Base-by-base conservation (phyloP, 2,113 vertebrate genomes). In the Falcunculus frontatus region DNA sequence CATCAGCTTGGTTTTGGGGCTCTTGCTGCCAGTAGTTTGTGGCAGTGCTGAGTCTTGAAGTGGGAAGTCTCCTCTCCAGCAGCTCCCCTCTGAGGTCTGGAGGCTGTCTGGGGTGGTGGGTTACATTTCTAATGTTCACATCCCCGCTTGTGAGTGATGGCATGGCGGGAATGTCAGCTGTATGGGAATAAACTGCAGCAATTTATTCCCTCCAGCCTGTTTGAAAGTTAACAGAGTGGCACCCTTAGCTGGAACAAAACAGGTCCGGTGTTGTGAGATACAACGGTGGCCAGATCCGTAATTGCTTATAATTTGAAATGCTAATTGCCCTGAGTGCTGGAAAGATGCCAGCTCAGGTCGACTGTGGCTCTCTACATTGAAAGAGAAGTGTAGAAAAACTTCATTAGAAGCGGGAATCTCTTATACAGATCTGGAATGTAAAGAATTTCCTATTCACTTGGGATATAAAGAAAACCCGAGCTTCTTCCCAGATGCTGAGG, bases 91-190 rank as follows among this genome's bases (percentile, higher is more conserved):
- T 0, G 44, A 42, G 65, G 73, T 84, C 80, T 92, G 96, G 67
- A 67, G 59, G 94, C 92, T 97, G 95, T 86, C 95, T 94, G 94
- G 95, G 92, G 91, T 88, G 85, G 95, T 93, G 95, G 76, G 93
- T 96, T 97, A 95, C 93, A 82, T 93, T 95, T 91, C 95, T 96
- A 55, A 91, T 69, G 87, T 80, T 81, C 73, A 76, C 25, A 96
- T 96, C 93, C 70, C 90, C 91, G 74, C 79, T 96, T 3, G 87
- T 95, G 95, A 96, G 91, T 91, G 96, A 97, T 97, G 96, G 87
- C 94, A 96, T 87, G 95, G 96, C 53, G 90, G 79, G 87, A 97
- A 97, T 96, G 97, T 97, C 97, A 97, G 96, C 97, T 97, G 96
- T 64, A 91, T 97, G 87, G 87, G 87, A 84, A 91, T 78, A 97